Base-by-base conservation (phyloP, 2,113 vertebrate genomes). In the Hypocryptadius cinnamomeus region DNA sequence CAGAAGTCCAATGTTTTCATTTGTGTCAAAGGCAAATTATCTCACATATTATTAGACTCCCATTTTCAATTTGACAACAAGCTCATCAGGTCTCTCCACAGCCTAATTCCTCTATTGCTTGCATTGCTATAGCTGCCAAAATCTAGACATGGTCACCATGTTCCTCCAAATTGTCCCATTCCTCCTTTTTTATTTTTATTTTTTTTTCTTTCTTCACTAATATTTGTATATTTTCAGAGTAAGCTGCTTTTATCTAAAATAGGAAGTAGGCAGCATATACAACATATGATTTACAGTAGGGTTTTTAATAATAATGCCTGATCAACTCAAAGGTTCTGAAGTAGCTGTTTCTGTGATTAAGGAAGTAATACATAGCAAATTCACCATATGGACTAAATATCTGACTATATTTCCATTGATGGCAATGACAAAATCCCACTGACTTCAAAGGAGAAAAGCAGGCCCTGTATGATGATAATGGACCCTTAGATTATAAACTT, bases 391-490 rank as follows among this genome's bases (percentile, higher is more conserved):
- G 65, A 56, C 69, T 81, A 84, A 92, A 56, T 85, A 83, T 88
- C 76, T 87, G 56, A 48, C 79, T 76, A 19, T 57, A 53, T 78
- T 92, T 83, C 82, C 72, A 64, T 33, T 88, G 76, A 78, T 37
- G 68, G 25, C 39, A 83, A 91, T 56, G 79, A 61, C 90, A 90
- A 90, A 95, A 71, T 64, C 80, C 51, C 42, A 71, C 54, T 90
- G 76, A 96, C 93, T 96, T 96, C 96, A 96, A 93, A 96, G 90
- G 70, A 92, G 81, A 83, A 94, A 91, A 93, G 25, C 86, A 70
- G 68, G 25, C 44, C 51, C 54, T 86, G 57, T 78, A 39, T 79
- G 54, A 71, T 39, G 74, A 90, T 90, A 95, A 92, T 61, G 79
- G 80, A 86, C 47, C 57, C 44, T 94, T 78, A 82, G 74, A 94